A percentile compares a stretch with the other conserved stretches of the same genome.
Conservation (phyloP, 1,140 invertebrate species). For the Drepana arcuata region DNA sequence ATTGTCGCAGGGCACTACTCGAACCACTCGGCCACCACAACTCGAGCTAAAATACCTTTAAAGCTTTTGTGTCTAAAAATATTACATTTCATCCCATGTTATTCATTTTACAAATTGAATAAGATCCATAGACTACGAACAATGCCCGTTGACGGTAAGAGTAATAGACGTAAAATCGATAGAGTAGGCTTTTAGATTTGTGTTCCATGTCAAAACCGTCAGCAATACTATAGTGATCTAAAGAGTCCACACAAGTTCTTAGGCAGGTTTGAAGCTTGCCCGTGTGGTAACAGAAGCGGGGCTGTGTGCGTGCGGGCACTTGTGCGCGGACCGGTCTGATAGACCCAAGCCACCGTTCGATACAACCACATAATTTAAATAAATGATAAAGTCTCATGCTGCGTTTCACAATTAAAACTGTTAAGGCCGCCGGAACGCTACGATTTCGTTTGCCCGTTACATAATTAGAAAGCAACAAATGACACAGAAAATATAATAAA, state of each 20-base stretch:
- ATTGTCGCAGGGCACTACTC: too few relatives aligned
- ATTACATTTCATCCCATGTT: too few relatives aligned
- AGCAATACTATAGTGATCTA: background rate
- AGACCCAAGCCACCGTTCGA: conserved; percentile 44
- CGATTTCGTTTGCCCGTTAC: conserved; percentile 45
- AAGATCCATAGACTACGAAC: too few relatives aligned
- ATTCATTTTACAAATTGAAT: too few relatives aligned
- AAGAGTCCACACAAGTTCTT: conserved; percentile 15
- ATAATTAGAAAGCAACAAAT: conserved; percentile 42
- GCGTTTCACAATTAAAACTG: conserved; percentile 57
- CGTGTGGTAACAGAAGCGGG: conserved; percentile 25
- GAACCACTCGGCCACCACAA: too few relatives aligned
- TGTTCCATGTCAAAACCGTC: too few relatives aligned
- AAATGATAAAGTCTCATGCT: conserved; percentile 45
- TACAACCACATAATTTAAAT: conserved; percentile 53
- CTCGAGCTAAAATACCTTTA: too few relatives aligned
- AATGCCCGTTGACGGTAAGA: too few relatives aligned
- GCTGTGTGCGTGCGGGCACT: conserved; percentile 24
- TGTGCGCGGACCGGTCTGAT: conserved; percentile 41
- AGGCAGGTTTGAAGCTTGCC: conserved; percentile 22
- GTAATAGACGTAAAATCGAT: too few relatives aligned
- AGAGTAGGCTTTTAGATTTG: too few relatives aligned
- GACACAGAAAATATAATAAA: conserved; percentile 9
- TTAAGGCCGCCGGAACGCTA: conserved; percentile 32
- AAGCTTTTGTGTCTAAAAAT: too few relatives aligned